Evolutionary conservation across 2,888 invertebrate genomes (phyloP).

Genomic region (Gymnoscelis rufifasciata): DNA sequence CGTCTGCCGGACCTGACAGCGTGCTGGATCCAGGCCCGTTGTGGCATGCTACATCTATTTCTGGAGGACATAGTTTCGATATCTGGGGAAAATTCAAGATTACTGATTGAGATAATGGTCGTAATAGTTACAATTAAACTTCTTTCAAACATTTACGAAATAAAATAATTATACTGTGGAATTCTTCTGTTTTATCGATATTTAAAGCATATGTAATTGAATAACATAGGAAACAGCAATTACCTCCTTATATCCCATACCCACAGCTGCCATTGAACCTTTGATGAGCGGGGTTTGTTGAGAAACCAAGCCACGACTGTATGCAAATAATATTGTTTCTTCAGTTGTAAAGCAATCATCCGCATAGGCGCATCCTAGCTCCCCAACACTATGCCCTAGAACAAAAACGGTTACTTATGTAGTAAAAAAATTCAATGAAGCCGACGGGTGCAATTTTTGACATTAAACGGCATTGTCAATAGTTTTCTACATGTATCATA

Average conservation of each 20-base stretch:
- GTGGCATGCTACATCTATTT: slow-evolving; percentile 88
- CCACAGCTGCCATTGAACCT: slow-evolving; percentile 94
- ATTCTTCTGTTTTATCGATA: background rate
- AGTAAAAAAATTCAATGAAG: too few species aligned
- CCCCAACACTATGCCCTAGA: slow-evolving; percentile 96
- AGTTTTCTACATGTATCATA: too few species aligned
- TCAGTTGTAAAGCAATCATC: slow-evolving; percentile 93
- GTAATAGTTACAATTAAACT: too few species aligned
- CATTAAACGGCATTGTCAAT: too few species aligned
- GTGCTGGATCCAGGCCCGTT: slow-evolving; percentile 88
- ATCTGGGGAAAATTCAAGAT: too few species aligned
- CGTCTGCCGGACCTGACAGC: slow-evolving; percentile 85
- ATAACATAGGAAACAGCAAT: background rate
- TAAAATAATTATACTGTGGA: too few species aligned
- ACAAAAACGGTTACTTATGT: too few species aligned
- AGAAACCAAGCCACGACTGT: slow-evolving; percentile 88
- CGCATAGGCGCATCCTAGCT: slow-evolving; percentile 95
- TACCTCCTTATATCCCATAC: slow-evolving; percentile 79
- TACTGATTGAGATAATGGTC: too few species aligned
- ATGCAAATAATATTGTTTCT: slow-evolving; percentile 89
- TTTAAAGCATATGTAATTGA: background rate
- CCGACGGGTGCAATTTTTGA: too few species aligned
- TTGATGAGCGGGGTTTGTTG: slow-evolving; percentile 81
- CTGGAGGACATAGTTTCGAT: slow-evolving; percentile 67
- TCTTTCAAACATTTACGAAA: too few species aligned